phyloP scores from a whole-genome alignment of 2,113 vertebrate genomes.

The Myrmophylax atrothorax region DNA sequence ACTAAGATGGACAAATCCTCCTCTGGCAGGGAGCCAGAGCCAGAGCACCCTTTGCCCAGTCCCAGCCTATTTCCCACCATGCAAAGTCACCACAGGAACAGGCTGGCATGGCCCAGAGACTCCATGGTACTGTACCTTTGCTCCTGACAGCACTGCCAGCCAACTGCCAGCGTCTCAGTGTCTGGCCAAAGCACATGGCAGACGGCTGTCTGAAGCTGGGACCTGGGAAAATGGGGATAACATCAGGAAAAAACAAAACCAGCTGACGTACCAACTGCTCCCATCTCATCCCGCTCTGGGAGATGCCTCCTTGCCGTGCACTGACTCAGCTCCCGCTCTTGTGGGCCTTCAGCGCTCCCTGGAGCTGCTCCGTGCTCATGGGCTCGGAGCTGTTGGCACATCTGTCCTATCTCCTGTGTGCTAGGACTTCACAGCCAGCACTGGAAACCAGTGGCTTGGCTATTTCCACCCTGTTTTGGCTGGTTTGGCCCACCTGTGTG shows the following conservation, averaged over 20 bases:
- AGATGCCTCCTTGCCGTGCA: not conserved
- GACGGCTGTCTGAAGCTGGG: conserved; percentile 29
- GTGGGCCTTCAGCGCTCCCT: not conserved
- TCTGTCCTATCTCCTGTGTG: not conserved
- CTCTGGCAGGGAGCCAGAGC: not conserved
- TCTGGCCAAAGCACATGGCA: conserved; percentile 35
- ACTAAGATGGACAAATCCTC: conserved; percentile 3
- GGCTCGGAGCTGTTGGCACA: not conserved
- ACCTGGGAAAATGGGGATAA: conserved; percentile 62
- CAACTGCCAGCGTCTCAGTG: not conserved
- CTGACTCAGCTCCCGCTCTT: conserved; percentile 9
- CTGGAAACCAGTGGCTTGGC: not conserved
- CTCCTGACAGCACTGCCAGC: not conserved
- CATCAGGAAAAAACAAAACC: conserved; percentile 53
- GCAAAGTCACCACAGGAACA: not conserved
- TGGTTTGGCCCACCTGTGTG: not conserved
- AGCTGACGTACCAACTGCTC: not conserved
- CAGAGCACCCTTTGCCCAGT: not conserved
- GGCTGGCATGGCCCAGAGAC: not conserved
- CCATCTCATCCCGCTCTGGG: not conserved
- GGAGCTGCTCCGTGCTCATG: not conserved
- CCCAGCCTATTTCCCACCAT: not conserved
- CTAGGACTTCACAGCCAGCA: not conserved
- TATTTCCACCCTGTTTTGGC: not conserved
- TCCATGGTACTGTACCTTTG: not conserved